Conservation (phyloP, 2,888 invertebrate species). For the Galerucella nymphaeae region DNA sequence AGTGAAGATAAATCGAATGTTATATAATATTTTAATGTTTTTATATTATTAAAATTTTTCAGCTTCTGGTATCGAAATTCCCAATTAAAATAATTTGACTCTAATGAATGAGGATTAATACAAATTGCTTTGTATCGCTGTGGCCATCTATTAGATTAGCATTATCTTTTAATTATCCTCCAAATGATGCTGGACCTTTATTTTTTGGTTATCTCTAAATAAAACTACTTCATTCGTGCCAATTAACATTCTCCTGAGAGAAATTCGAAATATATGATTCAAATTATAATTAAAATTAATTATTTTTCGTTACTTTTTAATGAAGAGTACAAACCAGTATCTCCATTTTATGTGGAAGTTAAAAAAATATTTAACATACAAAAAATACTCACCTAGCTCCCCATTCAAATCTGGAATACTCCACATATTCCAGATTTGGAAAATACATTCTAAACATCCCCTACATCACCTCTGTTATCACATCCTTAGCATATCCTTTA, state of each 20-base stretch:
- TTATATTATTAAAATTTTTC: not conserved
- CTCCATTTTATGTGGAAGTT: too few relatives aligned
- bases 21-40: too few relatives aligned
- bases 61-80: conserved; percentile 45
- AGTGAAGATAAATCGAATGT: too few relatives aligned
- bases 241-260: conserved; percentile 1
- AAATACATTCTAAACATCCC: too few relatives aligned
- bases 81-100: conserved; percentile 60
- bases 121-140: conserved; percentile 57
- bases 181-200: not conserved
- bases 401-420: too few relatives aligned
- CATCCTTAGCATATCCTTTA: too few relatives aligned
- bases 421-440: too few relatives aligned
- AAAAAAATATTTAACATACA: too few relatives aligned
- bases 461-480: too few relatives aligned
- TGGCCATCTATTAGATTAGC: conserved; percentile 51
- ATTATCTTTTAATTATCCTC: not conserved
- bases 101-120: conserved; percentile 58
- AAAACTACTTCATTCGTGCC: not conserved
- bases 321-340: not conserved
- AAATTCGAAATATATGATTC: not conserved
- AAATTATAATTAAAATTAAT: conserved; percentile 5
- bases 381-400: too few relatives aligned
- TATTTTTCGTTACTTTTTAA: not conserved
- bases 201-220: not conserved